A percentile compares a stretch with the other conserved stretches of the same genome.
These are phyloP conservation scores for Sycophila sp. DNA, from an alignment of 1,140 invertebrate genomes.

Conservation along the genomic window DNA sequence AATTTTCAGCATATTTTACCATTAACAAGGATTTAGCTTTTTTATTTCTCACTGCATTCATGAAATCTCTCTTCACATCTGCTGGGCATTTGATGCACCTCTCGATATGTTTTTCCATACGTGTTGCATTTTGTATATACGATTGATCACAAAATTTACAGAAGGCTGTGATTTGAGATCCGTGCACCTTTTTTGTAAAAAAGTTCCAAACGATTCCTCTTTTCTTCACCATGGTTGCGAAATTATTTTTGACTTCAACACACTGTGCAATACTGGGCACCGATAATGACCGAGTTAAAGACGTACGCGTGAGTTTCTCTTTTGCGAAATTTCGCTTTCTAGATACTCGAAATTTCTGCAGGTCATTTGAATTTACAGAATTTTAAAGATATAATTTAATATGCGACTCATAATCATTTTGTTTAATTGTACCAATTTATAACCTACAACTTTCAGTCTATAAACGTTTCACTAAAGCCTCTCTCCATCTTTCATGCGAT, in stretches of 20 bases:
- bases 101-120: conserved; percentile 56
- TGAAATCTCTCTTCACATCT: conserved; percentile 51
- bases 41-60: conserved; percentile 50
- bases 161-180: conserved; percentile 54
- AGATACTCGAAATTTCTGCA: no score
- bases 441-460: no score
- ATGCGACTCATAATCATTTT: no score
- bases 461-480: no score
- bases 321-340: no score
- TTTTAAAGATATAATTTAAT: no score
- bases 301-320: no score
- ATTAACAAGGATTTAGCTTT: conserved; percentile 48
- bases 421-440: no score
- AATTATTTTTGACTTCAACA: neutral
- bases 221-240: conserved; percentile 54
- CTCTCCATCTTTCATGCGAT: no score
- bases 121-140: conserved; percentile 57
- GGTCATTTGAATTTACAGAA: no score
- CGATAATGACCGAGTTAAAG: no score
- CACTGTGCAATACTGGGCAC: no score
- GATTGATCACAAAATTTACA: conserved; percentile 59
- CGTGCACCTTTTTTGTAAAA: conserved; percentile 56
- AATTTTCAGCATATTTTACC: conserved; percentile 28
- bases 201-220: conserved; percentile 57
- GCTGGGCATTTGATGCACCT: conserved; percentile 54